Base-by-base conservation (phyloP, 2,797 vertebrate species). In the Echiichthys vipera region DNA sequence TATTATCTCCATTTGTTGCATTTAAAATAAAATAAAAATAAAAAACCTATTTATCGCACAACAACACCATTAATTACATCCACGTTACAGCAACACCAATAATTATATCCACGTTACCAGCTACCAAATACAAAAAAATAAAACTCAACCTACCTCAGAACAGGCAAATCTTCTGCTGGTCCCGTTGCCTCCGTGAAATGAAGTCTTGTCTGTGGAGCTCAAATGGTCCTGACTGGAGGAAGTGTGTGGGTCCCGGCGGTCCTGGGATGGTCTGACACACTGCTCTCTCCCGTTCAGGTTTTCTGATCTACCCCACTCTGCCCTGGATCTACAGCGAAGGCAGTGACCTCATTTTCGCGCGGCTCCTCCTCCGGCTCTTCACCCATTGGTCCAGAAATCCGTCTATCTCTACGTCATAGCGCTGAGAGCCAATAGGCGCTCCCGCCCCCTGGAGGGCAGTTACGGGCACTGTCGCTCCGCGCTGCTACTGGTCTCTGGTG, bases 271-370 rank as follows among this genome's bases (percentile, higher is more conserved):
- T 70, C 22, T 71, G 24, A 77, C 72, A 65, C 74, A 42, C 43
- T 20, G 50, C 61, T 77, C 22, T 39, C 0, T 30, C 22, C n/a
- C 3, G 29, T 65, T 74, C 45, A 25, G 45, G 55, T 49, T 84
- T 39, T 34, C 50, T 61, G 74, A 53, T n/a, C n/a, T 57, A 70
- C 78, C 24, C 64, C 39, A 55, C 37, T 65, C 37, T 87, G 83
- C 82, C 81, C 89, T 61, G 82, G 39, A 84, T 87, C 82, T 56
- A 15, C 36, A 61, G 62, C 66, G 5, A 55, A 58, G 55, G 30
- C 71, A 49, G 55, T 93, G 91, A 94, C 93, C 90, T 94, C 86
- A 91, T 92, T 94, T n/a, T 69, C 65, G 7, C 56, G 51, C 80
- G 11, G 82, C 67, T 22, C 83, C 64, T 20, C 84, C 88, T 18